Evolutionary conservation across 2,888 invertebrate species (phyloP), one percentile per base, ranked within the genome.

Genomic region (Carcina quercana): DNA sequence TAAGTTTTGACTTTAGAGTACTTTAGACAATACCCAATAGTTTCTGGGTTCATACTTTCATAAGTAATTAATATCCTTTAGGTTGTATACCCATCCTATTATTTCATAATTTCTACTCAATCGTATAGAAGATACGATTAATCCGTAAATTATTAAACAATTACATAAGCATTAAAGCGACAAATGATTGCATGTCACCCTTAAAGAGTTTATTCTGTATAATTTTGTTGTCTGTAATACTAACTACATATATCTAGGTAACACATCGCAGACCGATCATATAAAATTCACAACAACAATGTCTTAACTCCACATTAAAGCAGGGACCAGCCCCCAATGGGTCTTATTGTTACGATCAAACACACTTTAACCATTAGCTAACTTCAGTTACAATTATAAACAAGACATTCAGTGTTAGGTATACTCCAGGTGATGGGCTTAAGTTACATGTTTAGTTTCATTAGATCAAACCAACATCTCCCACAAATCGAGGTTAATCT

Each of bases 271-370:
- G 55, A 48, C 60, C 57, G 59, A n/a, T n/a, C 61, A 64, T 68
- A 75, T 65, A 74, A 75, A 78, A 73, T 63, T 69, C 67, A 69
- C 71, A 76, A 79, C 74, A 75, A 67, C 57, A 57, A 59, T 59
- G 50, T 55, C 53, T 55, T 51, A 60, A 59, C 50, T 64, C 55
- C 64, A 61, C 30, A 30, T 61, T 55, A 59, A n/a, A 56, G 55
- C 60, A 58, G 71, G 82, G 71, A 59, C 80, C 82, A 79, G 82
- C 80, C 82, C 79, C 68, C 69, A 55, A n/a, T n/a, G 56, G 53
- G 51, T 45, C 63, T 65, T 61, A 46, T 47, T 53, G 47, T 57
- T 62, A 61, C 52, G 53, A 52, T 52, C 47, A 63, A 66, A 63
- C 60, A 17, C 17, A 17, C 7, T 10, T n/a, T n/a, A n/a, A n/a